Percentiles rank a stretch among this genome's conserved stretches.
Conservation (phyloP, 2,888 invertebrate genomes). For the Tipula confusa region DNA sequence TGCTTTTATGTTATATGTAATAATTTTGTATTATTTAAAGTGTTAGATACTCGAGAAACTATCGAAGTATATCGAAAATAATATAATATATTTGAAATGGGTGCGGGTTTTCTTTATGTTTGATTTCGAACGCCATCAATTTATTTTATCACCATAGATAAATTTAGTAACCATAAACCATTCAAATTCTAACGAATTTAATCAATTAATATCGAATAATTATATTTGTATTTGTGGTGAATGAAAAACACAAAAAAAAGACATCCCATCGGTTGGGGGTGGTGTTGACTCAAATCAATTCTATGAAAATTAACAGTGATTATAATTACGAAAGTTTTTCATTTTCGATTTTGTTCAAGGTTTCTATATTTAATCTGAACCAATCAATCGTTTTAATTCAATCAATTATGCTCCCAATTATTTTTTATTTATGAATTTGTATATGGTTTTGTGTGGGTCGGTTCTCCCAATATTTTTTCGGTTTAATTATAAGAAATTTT, state of each 20-base stretch:
- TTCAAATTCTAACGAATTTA: background rate
- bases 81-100: no score
- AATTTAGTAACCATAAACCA: background rate
- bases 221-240: background rate
- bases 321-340: constrained; percentile 8
- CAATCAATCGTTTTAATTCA: background rate
- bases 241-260: background rate
- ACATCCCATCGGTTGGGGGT: background rate
- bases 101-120: background rate
- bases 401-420: background rate
- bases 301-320: background rate
- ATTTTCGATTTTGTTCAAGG: background rate
- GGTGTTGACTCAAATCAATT: background rate
- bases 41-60: background rate
- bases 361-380: background rate
- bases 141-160: background rate
- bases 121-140: background rate
- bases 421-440: background rate
- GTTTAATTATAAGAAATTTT: no score
- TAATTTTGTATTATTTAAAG: no score
- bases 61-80: background rate
- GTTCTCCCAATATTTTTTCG: no score
- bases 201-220: background rate
- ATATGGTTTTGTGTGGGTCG: background rate
- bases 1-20: background rate